Percentiles rank a stretch among this genome's conserved stretches.
Conservation (phyloP, 2,797 vertebrate species). For the Acanthis flammea region DNA sequence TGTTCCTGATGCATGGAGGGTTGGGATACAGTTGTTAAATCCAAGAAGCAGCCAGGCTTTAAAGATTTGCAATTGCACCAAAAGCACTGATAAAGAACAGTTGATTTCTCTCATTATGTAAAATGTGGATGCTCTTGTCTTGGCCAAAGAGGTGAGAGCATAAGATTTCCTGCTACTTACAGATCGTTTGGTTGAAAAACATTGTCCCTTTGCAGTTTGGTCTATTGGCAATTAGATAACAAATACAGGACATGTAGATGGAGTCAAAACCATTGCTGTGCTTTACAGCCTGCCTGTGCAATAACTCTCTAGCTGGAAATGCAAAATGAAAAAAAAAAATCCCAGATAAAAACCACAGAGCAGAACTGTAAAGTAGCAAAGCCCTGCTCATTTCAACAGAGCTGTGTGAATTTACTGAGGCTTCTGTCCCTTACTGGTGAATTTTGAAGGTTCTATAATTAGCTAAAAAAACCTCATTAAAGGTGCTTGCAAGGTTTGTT, state of each 20-base stretch:
- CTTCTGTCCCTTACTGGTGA: neutral
- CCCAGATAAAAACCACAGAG: neutral
- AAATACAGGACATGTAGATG: slow-evolving; percentile 64
- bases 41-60: slow-evolving; percentile 42
- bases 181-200: slow-evolving; percentile 68
- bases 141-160: slow-evolving; percentile 13
- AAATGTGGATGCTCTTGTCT: slow-evolving; percentile 60
- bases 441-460: neutral
- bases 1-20: slow-evolving; percentile 37
- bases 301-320: slow-evolving; percentile 41
- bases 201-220: slow-evolving; percentile 48
- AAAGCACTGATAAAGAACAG: slow-evolving; percentile 65
- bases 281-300: slow-evolving; percentile 38
- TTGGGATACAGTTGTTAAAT: slow-evolving; percentile 52
- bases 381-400: neutral
- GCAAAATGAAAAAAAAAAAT: neutral
- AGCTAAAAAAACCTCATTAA: neutral
- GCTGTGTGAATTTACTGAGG: neutral
- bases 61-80: slow-evolving; percentile 63
- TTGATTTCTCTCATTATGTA: slow-evolving; percentile 66
- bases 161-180: slow-evolving; percentile 65
- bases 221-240: slow-evolving; percentile 73
- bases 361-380: slow-evolving; percentile 13
- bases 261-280: slow-evolving; percentile 53
- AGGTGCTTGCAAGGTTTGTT: neutral